Evolutionary conservation across 2,888 invertebrate genomes (phyloP).

Genomic region (Leptinotarsa haldemani): DNA sequence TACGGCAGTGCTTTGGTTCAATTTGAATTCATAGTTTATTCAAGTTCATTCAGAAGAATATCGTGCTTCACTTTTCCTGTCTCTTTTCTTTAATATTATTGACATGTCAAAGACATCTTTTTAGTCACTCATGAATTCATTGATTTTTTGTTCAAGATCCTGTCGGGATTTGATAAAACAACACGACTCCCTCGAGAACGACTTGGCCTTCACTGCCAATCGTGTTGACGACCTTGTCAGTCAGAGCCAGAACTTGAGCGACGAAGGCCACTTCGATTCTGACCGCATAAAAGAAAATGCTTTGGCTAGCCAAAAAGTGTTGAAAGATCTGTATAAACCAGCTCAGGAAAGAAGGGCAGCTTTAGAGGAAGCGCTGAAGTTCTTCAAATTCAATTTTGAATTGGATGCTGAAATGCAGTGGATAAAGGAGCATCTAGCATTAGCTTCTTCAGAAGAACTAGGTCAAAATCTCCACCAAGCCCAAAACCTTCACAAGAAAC

Average conservation of each 20-base stretch:
- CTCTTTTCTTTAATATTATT: no score
- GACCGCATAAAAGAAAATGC: slow-evolving; percentile 85
- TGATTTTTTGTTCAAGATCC: slow-evolving; percentile 58
- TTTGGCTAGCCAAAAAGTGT: slow-evolving; percentile 76
- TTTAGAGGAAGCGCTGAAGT: slow-evolving; percentile 84
- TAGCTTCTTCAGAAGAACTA: slow-evolving; percentile 79
- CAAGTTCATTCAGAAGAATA: no score
- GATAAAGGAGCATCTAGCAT: slow-evolving; percentile 90
- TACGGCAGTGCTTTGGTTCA: no score
- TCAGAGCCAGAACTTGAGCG: slow-evolving; percentile 89
- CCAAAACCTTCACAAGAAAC: slow-evolving; percentile 91
- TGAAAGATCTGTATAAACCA: slow-evolving; percentile 79
- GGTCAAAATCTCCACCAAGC: slow-evolving; percentile 93
- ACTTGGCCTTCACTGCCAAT: slow-evolving; percentile 85
- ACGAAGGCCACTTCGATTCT: slow-evolving; percentile 95
- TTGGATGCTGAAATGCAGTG: slow-evolving; percentile 93
- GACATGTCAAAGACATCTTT: background rate
- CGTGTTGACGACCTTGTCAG: slow-evolving; percentile 82
- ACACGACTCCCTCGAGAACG: slow-evolving; percentile 89
- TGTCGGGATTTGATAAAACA: slow-evolving; percentile 92
- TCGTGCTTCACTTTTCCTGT: no score
- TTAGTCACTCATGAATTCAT: slow-evolving; percentile 3
- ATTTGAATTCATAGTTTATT: no score
- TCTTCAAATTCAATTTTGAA: slow-evolving; percentile 94
- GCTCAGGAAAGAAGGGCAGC: slow-evolving; percentile 78